phyloP scores from a whole-genome alignment of 2,113 vertebrate species.

The Pomatorhinus ruficollis region DNA sequence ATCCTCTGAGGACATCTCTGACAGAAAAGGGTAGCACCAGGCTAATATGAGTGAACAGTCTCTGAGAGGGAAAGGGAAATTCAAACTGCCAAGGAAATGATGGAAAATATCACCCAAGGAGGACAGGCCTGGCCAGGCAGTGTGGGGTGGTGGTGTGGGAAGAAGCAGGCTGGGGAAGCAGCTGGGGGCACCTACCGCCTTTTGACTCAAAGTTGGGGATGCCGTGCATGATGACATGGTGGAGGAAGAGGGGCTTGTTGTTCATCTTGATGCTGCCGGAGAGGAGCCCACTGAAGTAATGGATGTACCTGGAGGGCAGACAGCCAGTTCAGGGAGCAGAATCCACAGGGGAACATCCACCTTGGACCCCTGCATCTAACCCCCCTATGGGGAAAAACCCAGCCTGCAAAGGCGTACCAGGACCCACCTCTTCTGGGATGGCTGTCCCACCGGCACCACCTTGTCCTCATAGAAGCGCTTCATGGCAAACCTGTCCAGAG shows the following conservation, averaged over 20 bases:
- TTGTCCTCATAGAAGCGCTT: constrained; percentile 99
- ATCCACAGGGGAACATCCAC: background rate
- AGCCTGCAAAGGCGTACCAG: rapidly evolving
- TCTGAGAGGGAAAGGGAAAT: background rate
- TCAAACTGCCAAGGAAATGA: background rate
- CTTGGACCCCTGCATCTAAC: background rate
- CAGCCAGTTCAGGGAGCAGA: background rate
- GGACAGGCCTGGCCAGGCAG: background rate
- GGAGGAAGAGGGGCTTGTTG: constrained; percentile 97
- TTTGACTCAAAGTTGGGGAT: constrained; percentile 96
- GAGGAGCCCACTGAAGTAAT: constrained; percentile 96
- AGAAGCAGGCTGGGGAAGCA: background rate
- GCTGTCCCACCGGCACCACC: constrained; percentile 93
- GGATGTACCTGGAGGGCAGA: constrained; percentile 83
- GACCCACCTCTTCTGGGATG: constrained; percentile 94
- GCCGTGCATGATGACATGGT: constrained; percentile 97
- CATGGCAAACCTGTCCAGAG: constrained; percentile 98
- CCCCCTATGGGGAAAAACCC: background rate
- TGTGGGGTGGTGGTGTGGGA: rapidly evolving
- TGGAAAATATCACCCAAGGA: background rate
- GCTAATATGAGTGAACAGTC: background rate
- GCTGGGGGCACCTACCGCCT: constrained; percentile 78
- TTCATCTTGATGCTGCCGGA: constrained; percentile 98
- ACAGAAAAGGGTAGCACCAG: background rate
- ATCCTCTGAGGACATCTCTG: background rate